phyloP scores from a whole-genome alignment of 1,140 invertebrate species.

The Xylocopa sonorina region DNA sequence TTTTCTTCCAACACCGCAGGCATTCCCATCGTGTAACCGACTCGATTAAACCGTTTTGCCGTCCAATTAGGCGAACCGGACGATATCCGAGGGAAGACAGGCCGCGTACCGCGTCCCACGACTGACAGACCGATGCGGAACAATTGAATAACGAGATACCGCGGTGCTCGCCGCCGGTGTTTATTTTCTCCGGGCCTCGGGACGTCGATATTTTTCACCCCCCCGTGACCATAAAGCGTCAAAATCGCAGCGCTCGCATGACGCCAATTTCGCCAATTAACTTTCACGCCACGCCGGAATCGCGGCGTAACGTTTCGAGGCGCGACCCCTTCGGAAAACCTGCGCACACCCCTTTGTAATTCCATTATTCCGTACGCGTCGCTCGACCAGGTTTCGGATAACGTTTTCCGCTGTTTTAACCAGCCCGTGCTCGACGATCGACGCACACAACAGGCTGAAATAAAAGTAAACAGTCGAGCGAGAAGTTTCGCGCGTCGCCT shows the following conservation, averaged over 20 bases:
- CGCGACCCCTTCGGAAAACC: background rate
- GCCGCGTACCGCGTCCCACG: background rate
- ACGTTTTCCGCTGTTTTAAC: background rate
- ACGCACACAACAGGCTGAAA: background rate
- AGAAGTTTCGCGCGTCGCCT: no score
- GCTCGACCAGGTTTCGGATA: background rate
- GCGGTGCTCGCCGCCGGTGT: constrained; percentile 39
- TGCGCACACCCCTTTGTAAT: constrained; percentile 23
- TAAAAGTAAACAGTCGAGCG: background rate
- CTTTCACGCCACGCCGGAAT: constrained; percentile 33
- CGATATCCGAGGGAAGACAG: background rate
- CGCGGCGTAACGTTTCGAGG: background rate
- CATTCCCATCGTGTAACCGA: constrained; percentile 9
- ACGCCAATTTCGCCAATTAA: constrained; percentile 51
- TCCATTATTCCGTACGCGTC: background rate
- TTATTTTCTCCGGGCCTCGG: constrained; percentile 43
- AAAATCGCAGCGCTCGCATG: constrained; percentile 53
- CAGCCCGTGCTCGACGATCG: background rate
- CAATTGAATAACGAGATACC: constrained; percentile 51
- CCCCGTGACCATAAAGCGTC: constrained; percentile 47
- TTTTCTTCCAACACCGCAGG: constrained; percentile 20
- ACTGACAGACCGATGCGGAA: constrained; percentile 38
- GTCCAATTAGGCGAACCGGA: background rate
- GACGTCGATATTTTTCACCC: constrained; percentile 59
- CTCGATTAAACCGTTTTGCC: constrained; percentile 3